A percentile compares a stretch with the other conserved stretches of the same genome.
Evolutionary conservation across 2,797 vertebrate genomes (phyloP).

Genomic region (Artibeus lituratus): DNA sequence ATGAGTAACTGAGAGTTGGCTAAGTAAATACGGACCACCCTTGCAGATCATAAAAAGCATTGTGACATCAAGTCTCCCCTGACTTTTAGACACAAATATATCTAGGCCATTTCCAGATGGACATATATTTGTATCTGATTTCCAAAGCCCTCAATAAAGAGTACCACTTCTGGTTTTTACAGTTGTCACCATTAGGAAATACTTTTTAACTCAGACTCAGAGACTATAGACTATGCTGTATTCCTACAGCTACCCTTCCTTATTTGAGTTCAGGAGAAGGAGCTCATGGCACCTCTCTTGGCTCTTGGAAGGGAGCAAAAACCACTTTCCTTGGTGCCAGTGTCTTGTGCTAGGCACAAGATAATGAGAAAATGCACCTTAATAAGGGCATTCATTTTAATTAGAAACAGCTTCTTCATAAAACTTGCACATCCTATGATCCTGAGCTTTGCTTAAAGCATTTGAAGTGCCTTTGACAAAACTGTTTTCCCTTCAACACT

Average conservation of each 20-base stretch:
- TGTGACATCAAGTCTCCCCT: background rate
- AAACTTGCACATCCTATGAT: background rate
- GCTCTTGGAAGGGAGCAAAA: constrained; percentile 10
- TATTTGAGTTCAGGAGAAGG: background rate
- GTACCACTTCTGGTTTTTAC: background rate
- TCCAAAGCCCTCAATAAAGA: background rate
- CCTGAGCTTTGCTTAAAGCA: constrained; percentile 32
- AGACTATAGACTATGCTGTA: background rate
- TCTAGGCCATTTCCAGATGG: background rate
- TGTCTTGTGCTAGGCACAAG: background rate
- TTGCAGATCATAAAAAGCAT: background rate
- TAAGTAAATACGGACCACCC: background rate
- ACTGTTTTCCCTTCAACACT: constrained; percentile 25
- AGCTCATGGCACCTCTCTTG: background rate
- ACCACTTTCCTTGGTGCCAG: background rate
- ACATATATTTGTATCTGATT: background rate
- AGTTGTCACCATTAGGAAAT: background rate
- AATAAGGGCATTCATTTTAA: constrained; percentile 5
- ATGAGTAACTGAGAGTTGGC: background rate
- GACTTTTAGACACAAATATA: constrained; percentile 28
- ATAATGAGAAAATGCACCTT: constrained; percentile 17
- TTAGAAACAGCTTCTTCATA: constrained; percentile 35
- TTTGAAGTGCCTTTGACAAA: constrained; percentile 42
- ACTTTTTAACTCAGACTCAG: background rate
- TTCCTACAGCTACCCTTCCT: background rate